A percentile compares a stretch with the other conserved stretches of the same genome.
These are phyloP conservation scores for Eupeodes corollae DNA, from an alignment of 1,140 invertebrate species.

Conservation along the genomic window DNA sequence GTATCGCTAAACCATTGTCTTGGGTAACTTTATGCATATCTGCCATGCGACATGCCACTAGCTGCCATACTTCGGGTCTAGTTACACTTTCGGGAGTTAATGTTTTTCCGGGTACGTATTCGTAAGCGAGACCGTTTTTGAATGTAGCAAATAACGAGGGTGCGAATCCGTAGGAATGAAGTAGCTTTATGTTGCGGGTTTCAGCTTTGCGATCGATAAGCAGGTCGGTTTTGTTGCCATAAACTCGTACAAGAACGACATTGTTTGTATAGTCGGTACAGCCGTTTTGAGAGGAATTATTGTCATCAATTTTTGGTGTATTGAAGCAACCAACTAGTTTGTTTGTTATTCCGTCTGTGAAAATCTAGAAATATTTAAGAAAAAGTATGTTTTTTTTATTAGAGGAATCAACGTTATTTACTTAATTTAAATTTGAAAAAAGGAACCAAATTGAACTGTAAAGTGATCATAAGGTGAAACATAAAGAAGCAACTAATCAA, in stretches of 20 bases:
- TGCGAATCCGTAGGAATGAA: slow-evolving; percentile 65
- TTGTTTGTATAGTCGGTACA: slow-evolving; percentile 43
- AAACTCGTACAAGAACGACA: slow-evolving; percentile 78
- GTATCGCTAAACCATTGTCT: slow-evolving; percentile 10
- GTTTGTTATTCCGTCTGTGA: slow-evolving; percentile 94
- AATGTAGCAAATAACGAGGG: slow-evolving; percentile 84
- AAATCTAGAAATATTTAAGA: slow-evolving; percentile 48
- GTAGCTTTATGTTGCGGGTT: slow-evolving; percentile 54
- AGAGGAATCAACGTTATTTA: slow-evolving; percentile 3
- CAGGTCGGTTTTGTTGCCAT: slow-evolving; percentile 87
- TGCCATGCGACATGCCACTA: slow-evolving; percentile 71
- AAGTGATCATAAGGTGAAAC: no score
- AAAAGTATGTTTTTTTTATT: background rate
- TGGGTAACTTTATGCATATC: slow-evolving; percentile 56
- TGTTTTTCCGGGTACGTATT: slow-evolving; percentile 76
- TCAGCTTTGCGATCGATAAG: slow-evolving; percentile 84
- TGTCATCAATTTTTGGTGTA: slow-evolving; percentile 16
- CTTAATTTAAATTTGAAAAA: no score
- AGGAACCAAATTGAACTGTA: no score
- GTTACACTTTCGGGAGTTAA: slow-evolving; percentile 59
- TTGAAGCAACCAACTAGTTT: slow-evolving; percentile 72
- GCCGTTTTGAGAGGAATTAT: slow-evolving; percentile 11
- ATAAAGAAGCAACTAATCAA: no score
- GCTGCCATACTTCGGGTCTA: slow-evolving; percentile 54
- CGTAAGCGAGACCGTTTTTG: slow-evolving; percentile 87